These are phyloP conservation scores for Apostichopus parvimensis DNA, from an alignment of 35 echinoderm and acorn worm genomes.

Conservation along the genomic window DNA sequence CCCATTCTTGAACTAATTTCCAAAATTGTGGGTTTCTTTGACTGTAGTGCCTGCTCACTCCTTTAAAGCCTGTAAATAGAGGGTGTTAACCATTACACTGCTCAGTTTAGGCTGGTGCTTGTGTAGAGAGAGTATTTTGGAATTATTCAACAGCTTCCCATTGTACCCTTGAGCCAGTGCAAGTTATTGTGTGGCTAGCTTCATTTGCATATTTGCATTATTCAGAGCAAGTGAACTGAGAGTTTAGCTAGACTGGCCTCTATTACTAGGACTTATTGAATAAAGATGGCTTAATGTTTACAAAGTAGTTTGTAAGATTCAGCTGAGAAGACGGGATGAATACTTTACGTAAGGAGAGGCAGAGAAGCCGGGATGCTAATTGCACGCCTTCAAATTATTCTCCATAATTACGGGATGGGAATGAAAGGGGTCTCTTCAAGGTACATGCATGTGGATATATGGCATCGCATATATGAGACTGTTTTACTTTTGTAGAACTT, in stretches of 20 bases:
- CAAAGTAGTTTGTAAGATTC: neutral
- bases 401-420: too few species aligned
- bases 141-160: constrained; percentile 38
- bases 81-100: constrained; percentile 10
- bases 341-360: too few species aligned
- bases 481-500: too few species aligned
- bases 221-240: constrained; percentile 28
- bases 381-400: too few species aligned
- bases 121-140: neutral
- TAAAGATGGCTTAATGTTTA: constrained; percentile 25
- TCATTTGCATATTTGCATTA: constrained; percentile 42
- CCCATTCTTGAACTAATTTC: too few species aligned
- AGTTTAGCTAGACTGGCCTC: neutral
- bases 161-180: constrained; percentile 22
- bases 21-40: too few species aligned
- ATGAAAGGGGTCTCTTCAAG: too few species aligned
- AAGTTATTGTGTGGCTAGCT: constrained; percentile 11
- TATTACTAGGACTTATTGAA: constrained; percentile 16
- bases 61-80: constrained; percentile 25
- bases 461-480: too few species aligned
- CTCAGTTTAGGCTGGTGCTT: neutral
- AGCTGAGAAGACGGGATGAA: neutral
- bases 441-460: too few species aligned
- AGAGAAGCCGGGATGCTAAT: too few species aligned
- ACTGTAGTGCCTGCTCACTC: neutral